Evolutionary conservation across 2,797 vertebrate species (phyloP), one percentile per base, ranked within the genome.

Genomic region (Anableps anableps): DNA sequence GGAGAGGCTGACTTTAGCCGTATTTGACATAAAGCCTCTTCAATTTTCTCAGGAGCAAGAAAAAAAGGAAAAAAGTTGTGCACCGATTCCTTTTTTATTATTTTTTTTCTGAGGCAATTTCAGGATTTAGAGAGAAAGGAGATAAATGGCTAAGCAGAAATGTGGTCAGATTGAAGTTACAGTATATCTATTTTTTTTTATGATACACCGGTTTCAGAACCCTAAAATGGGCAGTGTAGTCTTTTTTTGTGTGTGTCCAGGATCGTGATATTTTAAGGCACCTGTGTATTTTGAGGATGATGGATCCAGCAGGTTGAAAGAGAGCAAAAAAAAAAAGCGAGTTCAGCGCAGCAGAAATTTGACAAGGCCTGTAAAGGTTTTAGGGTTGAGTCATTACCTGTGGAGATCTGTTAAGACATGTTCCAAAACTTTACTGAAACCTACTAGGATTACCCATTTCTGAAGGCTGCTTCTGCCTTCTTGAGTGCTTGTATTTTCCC

Each of bases 1-100:
- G 97, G 97, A 97, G 98, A 97, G 97, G 96, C 96, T 96, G 97
- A 97, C 98, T 99, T 99, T 98, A 98, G 97, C 97, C 96, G 95
- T 95, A 97, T 97, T 99, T 99, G 98, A 99, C 98, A 99, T 98
- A 98, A 99, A 99, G 97, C 98, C 97, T 97, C 97, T 99, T 98
- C 98, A 97, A 98, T 99, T 98, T 98, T 97, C 96, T 95, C 94
- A 94, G 92, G 89, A 92, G 89, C 83, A 83, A 85, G 76, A 80
- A 82, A 66, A 80, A 83, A 77, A 90, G 84, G 89, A 92, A 93
- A 91, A 97, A 98, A 98, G 97, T 98, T 97, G 95, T 95, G 94
- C 90, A 93, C 90, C 95, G 93, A 95, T 97, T n/a, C n/a, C 41
- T 11, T 31, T 38, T 38, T 29, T 14, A 3, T 14, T 47, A 0